phyloP scores from a whole-genome alignment of 1,140 invertebrate species.

The Stegodyphus dumicola region DNA sequence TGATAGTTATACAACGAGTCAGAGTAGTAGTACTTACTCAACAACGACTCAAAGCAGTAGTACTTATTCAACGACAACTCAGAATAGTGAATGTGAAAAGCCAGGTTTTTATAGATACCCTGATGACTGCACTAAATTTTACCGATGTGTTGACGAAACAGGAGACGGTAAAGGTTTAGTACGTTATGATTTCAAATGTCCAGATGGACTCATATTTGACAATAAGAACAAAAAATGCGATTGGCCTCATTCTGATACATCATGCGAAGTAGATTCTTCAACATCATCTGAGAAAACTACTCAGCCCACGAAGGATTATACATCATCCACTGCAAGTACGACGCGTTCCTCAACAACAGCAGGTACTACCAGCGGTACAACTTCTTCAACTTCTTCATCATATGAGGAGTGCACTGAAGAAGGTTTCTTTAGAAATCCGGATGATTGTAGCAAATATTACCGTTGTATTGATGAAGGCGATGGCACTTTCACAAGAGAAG shows the following conservation, averaged over 20 bases:
- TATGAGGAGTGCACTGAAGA: conserved; percentile 60
- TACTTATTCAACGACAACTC: no score
- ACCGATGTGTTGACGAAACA: conserved; percentile 73
- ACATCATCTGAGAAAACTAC: background rate
- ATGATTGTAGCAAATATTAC: conserved; percentile 81
- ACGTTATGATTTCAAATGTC: conserved; percentile 59
- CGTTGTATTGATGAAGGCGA: conserved; percentile 77
- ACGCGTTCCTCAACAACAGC: background rate
- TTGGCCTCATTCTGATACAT: conserved; percentile 20
- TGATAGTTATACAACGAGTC: background rate
- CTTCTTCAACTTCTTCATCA: background rate
- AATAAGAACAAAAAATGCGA: conserved; percentile 63
- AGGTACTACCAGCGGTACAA: conserved; percentile 1
- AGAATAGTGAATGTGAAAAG: conserved; percentile 67
- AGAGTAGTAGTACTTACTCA: conserved; percentile 67
- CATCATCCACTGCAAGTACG: background rate
- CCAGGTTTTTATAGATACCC: conserved; percentile 77
- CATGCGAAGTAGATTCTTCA: conserved; percentile 6
- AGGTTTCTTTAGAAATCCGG: conserved; percentile 73
- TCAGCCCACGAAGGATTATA: no score
- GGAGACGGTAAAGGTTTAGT: conserved; percentile 68
- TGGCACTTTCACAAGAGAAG: conserved; percentile 65
- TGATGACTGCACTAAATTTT: conserved; percentile 71
- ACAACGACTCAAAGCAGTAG: conserved; percentile 68
- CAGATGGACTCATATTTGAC: conserved; percentile 66